Base-by-base conservation (phyloP, 2,113 vertebrate genomes). In the Aptenodytes forsteri region DNA sequence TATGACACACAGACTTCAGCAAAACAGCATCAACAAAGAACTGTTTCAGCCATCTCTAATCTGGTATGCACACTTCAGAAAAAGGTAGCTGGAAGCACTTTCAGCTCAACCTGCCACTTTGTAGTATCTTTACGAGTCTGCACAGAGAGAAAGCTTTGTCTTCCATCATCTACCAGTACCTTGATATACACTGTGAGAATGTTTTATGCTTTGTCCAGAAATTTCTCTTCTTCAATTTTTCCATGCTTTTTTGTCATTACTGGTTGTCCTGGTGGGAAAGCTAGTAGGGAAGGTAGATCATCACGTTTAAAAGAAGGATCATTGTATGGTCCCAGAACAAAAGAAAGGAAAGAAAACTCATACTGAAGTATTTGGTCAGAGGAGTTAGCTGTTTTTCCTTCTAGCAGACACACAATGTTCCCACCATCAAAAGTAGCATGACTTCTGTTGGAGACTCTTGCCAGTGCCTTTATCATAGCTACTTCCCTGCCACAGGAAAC, bases 1-100 rank as follows among this genome's bases (percentile, higher is more conserved):
- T 98, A 95, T 98, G 98, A 98, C 98, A 99, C 49, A 98, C 95
- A 12, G 97, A 98, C 93, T 99, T 99, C 73, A 98, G 96, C 49
- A 98, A 97, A 84, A 97, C 93, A 36, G 98, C 97, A 90, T 98
- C 97, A 36, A 97, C 97, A 77, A 98, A 98, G 89, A 98, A 98
- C 66, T 98, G 98, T 15, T 96, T 96, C 36, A 99, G 97, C 87
- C 98, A 98, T 91, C 98, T 99, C 96, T 98, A 99, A 86, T 98
- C 98, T 25, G 98, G 97, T 54, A 98, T 95, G 69, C 96, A 98
- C 91, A 98, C 98, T 94, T 98, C 98, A 89, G 99, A 99, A 78
- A 98, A 97, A 79, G 97, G 91, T n/a, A 98, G 98, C 97, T 76
- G 97, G 98, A 94, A 98, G 95, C 15, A 22, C 97, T 87, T 96